Percentiles rank a stretch among this genome's conserved stretches.
Conservation (phyloP, 2,113 vertebrate genomes). For the Thamnophis sirtalis region DNA sequence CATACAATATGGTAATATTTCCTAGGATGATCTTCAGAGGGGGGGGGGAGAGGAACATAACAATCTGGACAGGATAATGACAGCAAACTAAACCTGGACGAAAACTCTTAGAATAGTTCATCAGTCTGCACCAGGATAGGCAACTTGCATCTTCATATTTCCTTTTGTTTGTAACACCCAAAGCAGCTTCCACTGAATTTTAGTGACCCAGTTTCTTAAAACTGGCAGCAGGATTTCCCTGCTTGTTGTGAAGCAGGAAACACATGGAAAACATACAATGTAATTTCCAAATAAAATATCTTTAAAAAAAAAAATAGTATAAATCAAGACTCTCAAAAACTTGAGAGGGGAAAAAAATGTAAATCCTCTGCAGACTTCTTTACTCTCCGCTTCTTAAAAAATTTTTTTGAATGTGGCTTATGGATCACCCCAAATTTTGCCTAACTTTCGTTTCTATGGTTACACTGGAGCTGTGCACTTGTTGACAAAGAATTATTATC, state of each 20-base stretch:
- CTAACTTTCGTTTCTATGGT: neutral
- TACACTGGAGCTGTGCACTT: neutral
- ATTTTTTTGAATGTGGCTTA: neutral
- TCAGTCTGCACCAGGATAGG: neutral
- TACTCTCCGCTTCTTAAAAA: neutral
- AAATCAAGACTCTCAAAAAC: neutral
- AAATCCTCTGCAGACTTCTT: neutral
- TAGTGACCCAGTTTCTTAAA: neutral
- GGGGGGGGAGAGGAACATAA: neutral
- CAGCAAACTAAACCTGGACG: neutral
- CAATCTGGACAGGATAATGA: neutral
- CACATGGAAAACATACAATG: neutral
- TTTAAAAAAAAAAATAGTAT: neutral
- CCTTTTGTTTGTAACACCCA: neutral
- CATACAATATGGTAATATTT: neutral
- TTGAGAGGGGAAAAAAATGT: neutral
- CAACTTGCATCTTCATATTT: neutral
- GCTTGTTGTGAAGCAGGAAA: neutral
- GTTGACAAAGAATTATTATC: neutral
- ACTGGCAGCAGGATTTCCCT: neutral
- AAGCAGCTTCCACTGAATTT: neutral
- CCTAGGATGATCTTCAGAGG: neutral
- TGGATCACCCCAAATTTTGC: neutral
- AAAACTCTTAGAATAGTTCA: neutral
- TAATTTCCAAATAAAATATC: neutral